Evolutionary conservation across 2,797 vertebrate genomes (phyloP), one percentile per base, ranked within the genome.

Genomic region (Anomalospiza imberbis): DNA sequence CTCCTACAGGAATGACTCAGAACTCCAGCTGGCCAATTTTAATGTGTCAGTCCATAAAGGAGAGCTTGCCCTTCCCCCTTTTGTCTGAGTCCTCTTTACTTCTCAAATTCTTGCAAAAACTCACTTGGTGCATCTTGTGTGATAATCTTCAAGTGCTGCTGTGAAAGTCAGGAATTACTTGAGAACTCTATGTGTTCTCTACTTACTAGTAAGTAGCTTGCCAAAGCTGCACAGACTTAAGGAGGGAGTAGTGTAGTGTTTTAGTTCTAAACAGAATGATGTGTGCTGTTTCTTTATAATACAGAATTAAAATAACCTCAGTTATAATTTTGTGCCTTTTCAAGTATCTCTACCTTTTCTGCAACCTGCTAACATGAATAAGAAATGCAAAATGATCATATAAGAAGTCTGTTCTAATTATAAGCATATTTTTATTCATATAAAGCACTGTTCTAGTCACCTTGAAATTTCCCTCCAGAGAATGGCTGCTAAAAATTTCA

Each of bases 401-500:
- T 84, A 81, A 88, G 47, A 77, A 66, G 58, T 48, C 66, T 78
- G 53, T 88, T 93, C 79, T 95, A 94, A 94, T 96, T 95, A 88
- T 63, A 86, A 84, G 36, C 29, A 2, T 76, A 61, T 94, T 95
- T 93, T 96, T 94, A 72, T 89, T 54, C 36, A 75, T 96, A 76
- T 87, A 91, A 97, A 97, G 85, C 62, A 63, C 79, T 89, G 79
- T 88, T 84, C 60, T 79, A 55, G 93, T 93, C 86, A 91, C 89
- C 96, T 95, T 96, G 95, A 97, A 89, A 95, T 97, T 96, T 97
- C 45, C 62, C 94, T 96, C 92, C 86, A 93, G 94, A 96, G 92
- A 71, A 95, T 34, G 53, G 21, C 76, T 96, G 93, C 95, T 97
- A 96, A 97, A 98, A 97, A 97, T 85, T 97, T 97, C 79, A 91